These are phyloP conservation scores for Cirrhinus mrigala DNA, from an alignment of 2,797 vertebrate genomes.

Conservation along the genomic window DNA sequence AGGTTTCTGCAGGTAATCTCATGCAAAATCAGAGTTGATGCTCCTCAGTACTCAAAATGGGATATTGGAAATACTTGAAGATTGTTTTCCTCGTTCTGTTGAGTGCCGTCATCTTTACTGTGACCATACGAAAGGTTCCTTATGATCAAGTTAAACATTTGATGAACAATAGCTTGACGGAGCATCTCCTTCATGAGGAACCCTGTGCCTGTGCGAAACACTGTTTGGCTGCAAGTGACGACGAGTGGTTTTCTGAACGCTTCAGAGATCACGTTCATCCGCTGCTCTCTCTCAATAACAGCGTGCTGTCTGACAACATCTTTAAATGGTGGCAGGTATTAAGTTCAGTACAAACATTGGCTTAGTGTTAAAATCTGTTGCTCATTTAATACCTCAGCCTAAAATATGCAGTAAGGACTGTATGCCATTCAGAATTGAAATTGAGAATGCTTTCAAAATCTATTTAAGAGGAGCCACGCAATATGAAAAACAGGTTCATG, in stretches of 20 bases:
- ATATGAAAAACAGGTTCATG: not conserved
- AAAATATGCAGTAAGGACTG: not conserved
- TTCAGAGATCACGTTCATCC: constrained; percentile 15
- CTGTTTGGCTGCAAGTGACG: not conserved
- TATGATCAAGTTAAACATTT: not conserved
- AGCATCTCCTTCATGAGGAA: not conserved
- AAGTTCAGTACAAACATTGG: not conserved
- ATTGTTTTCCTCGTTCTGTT: not conserved
- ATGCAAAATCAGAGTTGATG: not conserved
- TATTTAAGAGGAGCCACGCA: too few relatives aligned
- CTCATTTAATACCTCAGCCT: not conserved
- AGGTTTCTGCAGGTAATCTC: not conserved
- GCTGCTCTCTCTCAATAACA: constrained; percentile 11
- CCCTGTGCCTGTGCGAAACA: not conserved
- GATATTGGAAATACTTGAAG: not conserved
- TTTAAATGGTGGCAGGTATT: constrained; percentile 25
- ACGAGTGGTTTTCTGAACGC: not conserved
- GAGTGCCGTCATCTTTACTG: not conserved
- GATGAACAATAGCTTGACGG: not conserved
- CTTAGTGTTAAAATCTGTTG: not conserved
- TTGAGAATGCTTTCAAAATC: not conserved
- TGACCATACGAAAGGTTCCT: not conserved
- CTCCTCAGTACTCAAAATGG: not conserved
- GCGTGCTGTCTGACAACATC: not conserved
- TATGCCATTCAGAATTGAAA: not conserved